phyloP scores from a whole-genome alignment of 2,888 invertebrate species.

The Blastobasis lacticolella region DNA sequence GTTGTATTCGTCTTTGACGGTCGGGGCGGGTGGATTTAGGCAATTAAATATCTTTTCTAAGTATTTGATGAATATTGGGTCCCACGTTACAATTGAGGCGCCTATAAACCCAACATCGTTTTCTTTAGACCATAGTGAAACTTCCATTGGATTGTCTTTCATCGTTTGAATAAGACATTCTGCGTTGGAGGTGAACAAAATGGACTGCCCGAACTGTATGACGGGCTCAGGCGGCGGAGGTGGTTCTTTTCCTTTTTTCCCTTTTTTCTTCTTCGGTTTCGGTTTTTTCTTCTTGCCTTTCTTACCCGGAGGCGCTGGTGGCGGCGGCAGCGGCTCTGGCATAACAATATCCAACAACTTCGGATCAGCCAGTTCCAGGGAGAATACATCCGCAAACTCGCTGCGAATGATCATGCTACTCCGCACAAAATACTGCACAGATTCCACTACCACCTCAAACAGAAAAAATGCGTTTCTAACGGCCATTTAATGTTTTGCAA shows the following conservation, averaged over 20 bases:
- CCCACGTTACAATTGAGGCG: constrained; percentile 47
- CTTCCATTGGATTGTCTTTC: constrained; percentile 45
- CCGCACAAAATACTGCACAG: constrained; percentile 43
- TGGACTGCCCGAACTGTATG: constrained; percentile 62
- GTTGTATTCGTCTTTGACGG: constrained; percentile 54
- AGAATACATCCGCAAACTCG: constrained; percentile 62
- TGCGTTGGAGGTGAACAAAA: constrained; percentile 53
- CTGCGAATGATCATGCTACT: constrained; percentile 51
- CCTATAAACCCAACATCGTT: constrained; percentile 53
- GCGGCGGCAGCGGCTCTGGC: constrained; percentile 57
- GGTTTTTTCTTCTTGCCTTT: constrained; percentile 38
- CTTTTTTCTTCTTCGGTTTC: constrained; percentile 36
- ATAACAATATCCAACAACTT: constrained; percentile 61
- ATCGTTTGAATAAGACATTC: constrained; percentile 54
- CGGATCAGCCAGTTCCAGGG: constrained; percentile 59
- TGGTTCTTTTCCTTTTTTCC: constrained; percentile 39
- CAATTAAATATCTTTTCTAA: constrained; percentile 39
- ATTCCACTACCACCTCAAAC: constrained; percentile 60
- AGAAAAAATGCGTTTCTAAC: constrained; percentile 56
- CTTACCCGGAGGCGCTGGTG: constrained; percentile 51
- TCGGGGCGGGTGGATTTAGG: constrained; percentile 32
- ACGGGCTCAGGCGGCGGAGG: constrained; percentile 50
- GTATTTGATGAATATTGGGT: constrained; percentile 41
- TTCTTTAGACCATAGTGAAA: constrained; percentile 62
- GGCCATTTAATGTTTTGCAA: constrained; percentile 40